Conservation (phyloP, 1,140 invertebrate genomes). For the Tyrophagus putrescentiae region DNA sequence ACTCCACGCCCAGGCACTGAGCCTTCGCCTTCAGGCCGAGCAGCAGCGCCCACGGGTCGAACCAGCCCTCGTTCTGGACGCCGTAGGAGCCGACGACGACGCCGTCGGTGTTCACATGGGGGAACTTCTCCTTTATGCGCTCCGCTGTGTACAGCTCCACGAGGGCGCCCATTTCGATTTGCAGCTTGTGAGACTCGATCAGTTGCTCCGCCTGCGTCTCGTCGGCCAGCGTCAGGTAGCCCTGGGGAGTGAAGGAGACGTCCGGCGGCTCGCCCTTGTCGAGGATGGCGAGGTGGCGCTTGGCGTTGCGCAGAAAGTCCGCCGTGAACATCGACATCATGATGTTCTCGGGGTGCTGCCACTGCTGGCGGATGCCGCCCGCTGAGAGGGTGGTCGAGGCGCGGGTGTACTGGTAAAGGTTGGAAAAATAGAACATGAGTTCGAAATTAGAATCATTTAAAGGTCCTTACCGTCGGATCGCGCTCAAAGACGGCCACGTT, state of each 20-base stretch:
- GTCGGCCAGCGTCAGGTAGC: slow-evolving; percentile 69
- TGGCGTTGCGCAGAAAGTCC: slow-evolving; percentile 71
- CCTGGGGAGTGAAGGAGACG: slow-evolving; percentile 65
- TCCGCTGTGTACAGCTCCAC: slow-evolving; percentile 52
- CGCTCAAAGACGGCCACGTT: slow-evolving; percentile 70
- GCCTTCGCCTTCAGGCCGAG: slow-evolving; percentile 58
- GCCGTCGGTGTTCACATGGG: slow-evolving; percentile 74
- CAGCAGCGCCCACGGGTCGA: slow-evolving; percentile 73
- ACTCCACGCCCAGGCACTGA: slow-evolving; percentile 56
- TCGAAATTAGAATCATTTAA: slow-evolving; percentile 23
- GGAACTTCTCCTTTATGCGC: slow-evolving; percentile 59
- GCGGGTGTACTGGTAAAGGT: slow-evolving; percentile 53
- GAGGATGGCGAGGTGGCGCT: slow-evolving; percentile 51
- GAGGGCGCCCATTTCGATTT: slow-evolving; percentile 60
- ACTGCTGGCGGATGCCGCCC: slow-evolving; percentile 80
- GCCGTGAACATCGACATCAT: slow-evolving; percentile 73
- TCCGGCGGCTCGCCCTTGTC: slow-evolving; percentile 49
- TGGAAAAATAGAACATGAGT: background rate
- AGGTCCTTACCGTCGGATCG: slow-evolving; percentile 56
- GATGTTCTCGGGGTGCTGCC: slow-evolving; percentile 82
- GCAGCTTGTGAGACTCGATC: slow-evolving; percentile 54
- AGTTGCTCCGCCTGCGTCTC: slow-evolving; percentile 51
- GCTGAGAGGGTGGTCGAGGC: slow-evolving; percentile 60
- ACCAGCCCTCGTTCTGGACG: slow-evolving; percentile 55
- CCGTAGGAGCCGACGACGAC: slow-evolving; percentile 53